Conservation (phyloP, 2,888 invertebrate genomes). For the Diarsia rubi region DNA sequence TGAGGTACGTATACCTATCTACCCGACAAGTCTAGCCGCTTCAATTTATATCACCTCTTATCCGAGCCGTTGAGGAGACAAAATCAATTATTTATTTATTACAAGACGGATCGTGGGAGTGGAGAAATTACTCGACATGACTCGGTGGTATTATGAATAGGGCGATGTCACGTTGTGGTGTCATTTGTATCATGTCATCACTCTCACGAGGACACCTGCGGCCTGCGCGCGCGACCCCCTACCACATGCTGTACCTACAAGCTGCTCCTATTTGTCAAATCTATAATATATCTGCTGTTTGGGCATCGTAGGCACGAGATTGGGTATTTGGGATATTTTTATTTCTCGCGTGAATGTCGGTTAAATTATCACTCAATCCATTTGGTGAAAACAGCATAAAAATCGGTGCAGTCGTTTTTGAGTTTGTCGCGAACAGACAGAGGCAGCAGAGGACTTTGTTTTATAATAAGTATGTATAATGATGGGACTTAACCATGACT, state of each 20-base stretch:
- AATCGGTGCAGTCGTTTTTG: too few relatives aligned
- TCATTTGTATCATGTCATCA: conserved; percentile 53
- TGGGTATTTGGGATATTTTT: neutral
- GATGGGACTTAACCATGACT: neutral
- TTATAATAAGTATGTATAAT: too few relatives aligned
- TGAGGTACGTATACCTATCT: conserved; percentile 21
- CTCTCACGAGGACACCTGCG: conserved; percentile 57
- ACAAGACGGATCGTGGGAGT: conserved; percentile 30
- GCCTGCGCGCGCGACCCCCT: conserved; percentile 56
- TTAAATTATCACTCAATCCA: too few relatives aligned
- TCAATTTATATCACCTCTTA: conserved; percentile 44
- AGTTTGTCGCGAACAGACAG: too few relatives aligned
- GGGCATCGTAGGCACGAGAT: neutral
- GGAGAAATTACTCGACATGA: conserved; percentile 48
- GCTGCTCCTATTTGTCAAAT: conserved; percentile 46
- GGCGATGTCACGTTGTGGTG: conserved; percentile 50
- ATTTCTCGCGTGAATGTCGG: too few relatives aligned
- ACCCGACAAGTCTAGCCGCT: conserved; percentile 22
- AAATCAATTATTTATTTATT: conserved; percentile 52
- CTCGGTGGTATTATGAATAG: conserved; percentile 47
- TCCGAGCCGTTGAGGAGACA: conserved; percentile 33
- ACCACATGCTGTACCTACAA: neutral
- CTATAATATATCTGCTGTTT: conserved; percentile 11
- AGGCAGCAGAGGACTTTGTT: too few relatives aligned
- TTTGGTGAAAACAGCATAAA: too few relatives aligned